phyloP scores from a whole-genome alignment of 1,140 invertebrate species.

The Sycophaga agraensis region DNA sequence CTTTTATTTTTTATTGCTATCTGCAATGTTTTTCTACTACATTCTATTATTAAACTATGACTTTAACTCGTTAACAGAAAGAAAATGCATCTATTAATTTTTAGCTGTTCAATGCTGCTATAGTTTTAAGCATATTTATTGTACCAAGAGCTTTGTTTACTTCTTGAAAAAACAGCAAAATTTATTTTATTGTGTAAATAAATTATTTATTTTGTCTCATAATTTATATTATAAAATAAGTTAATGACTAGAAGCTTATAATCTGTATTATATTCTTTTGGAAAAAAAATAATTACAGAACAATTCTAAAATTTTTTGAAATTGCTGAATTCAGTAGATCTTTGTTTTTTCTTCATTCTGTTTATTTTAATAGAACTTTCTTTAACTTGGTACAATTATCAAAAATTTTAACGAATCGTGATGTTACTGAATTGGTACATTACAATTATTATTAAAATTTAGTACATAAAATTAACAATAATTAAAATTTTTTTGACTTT shows the following conservation, averaged over 20 bases:
- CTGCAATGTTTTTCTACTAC: not conserved
- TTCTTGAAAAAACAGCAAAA: constrained; percentile 1
- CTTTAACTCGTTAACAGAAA: not conserved
- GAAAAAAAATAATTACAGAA: not conserved
- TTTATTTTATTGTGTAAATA: not conserved
- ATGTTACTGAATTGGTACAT: not conserved
- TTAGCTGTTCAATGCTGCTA: not conserved
- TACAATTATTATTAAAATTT: not conserved
- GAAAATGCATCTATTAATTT: not conserved
- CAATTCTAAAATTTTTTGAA: no score
- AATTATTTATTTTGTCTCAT: not conserved
- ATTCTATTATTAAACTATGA: not conserved
- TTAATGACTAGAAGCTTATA: not conserved
- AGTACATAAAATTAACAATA: no score
- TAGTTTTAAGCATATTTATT: constrained; percentile 11
- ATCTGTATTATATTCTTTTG: not conserved
- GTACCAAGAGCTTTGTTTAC: constrained; percentile 2
- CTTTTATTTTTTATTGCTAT: constrained; percentile 10
- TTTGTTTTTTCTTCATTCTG: no score
- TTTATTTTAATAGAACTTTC: no score
- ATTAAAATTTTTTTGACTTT: constrained; percentile 16
- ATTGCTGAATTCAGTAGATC: no score
- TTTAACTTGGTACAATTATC: no score
- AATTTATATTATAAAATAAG: not conserved
- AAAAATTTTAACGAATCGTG: no score